These are phyloP conservation scores for Caenorhabditis sp. DNA, from an alignment of 2,888 invertebrate species.

Conservation along the genomic window DNA sequence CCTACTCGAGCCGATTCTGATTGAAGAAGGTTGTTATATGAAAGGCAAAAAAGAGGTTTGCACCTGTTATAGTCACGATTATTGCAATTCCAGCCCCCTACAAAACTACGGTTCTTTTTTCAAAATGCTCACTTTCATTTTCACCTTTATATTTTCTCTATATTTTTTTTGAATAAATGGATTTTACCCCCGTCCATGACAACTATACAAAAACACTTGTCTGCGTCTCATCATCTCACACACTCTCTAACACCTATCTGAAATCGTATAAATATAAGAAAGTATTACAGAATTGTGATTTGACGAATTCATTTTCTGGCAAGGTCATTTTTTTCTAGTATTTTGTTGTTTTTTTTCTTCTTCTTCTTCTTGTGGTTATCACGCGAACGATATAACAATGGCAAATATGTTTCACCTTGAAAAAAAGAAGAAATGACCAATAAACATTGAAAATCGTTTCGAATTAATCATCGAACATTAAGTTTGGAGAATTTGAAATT, in stretches of 20 bases:
- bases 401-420: too few species aligned
- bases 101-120: background rate
- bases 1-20: slow-evolving; percentile 28
- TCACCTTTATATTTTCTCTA: slow-evolving; percentile 2
- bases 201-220: background rate
- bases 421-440: too few species aligned
- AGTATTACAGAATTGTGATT: background rate
- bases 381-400: background rate
- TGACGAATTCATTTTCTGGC: slow-evolving; percentile 2
- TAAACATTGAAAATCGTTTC: too few species aligned
- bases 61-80: slow-evolving; percentile 43
- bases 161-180: background rate
- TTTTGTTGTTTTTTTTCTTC: background rate
- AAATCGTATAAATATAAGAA: background rate
- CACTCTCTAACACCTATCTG: background rate
- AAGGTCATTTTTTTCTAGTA: background rate
- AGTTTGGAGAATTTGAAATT: too few species aligned
- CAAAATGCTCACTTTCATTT: background rate
- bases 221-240: background rate
- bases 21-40: slow-evolving; percentile 40
- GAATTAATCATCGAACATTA: too few species aligned
- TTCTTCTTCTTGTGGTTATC: background rate
- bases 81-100: slow-evolving; percentile 13
- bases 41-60: slow-evolving; percentile 41
- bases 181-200: background rate